Conservation (phyloP, 2,797 vertebrate species). For the Phrynocephalus guinanensis region DNA sequence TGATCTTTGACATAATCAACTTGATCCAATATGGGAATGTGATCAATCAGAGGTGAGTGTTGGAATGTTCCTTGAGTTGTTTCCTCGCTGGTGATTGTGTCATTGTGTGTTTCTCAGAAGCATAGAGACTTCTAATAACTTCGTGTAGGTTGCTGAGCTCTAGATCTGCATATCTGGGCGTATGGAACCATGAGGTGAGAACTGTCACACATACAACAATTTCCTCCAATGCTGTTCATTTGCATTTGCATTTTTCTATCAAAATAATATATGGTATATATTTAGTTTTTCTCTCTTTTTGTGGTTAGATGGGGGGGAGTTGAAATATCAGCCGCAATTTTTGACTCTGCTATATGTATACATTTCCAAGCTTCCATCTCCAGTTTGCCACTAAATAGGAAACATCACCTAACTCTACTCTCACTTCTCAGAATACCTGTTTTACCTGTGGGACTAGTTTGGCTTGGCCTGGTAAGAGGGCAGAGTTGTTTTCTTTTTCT, state of each 20-base stretch:
- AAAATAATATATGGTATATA: not conserved
- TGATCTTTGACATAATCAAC: not conserved
- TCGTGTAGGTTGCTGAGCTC: not conserved
- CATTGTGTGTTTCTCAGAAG: conserved; percentile 51
- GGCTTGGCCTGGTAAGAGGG: not conserved
- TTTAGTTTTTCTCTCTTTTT: conserved; percentile 43
- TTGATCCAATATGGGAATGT: not conserved
- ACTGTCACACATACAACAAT: conserved; percentile 36
- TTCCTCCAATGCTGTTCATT: not conserved
- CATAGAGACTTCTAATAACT: not conserved
- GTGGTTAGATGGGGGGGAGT: conserved; percentile 22
- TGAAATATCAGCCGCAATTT: conserved; percentile 9
- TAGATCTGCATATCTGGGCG: fast-evolving
- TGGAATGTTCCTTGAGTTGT: not conserved
- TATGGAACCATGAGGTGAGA: not conserved
- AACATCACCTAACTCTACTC: not conserved
- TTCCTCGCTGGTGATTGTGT: not conserved
- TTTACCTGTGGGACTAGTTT: not conserved
- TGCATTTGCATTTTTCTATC: conserved; percentile 40
- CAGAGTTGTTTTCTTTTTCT: fast-evolving
- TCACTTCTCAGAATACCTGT: not conserved
- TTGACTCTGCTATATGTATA: not conserved
- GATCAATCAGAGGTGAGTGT: not conserved
- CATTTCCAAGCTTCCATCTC: not conserved
- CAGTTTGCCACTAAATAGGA: not conserved